Evolutionary conservation across 2,113 vertebrate species (phyloP).

Genomic region (Elephantulus edwardii): DNA sequence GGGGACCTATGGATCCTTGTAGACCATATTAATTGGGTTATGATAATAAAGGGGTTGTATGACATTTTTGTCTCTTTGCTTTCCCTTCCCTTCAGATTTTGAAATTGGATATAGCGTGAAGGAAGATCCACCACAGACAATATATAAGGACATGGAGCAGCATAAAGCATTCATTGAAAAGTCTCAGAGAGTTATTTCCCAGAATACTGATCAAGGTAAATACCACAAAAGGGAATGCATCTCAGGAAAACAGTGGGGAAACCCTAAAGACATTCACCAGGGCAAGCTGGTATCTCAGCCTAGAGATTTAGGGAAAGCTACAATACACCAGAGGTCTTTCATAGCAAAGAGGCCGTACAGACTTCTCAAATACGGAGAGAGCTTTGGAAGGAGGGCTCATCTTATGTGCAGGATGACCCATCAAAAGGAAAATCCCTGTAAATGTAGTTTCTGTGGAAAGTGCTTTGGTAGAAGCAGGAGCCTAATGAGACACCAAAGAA

Average conservation of each 20-base stretch:
- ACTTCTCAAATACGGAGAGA: conserved; percentile 73
- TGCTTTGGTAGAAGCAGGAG: conserved; percentile 76
- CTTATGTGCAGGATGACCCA: conserved; percentile 68
- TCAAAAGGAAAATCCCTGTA: conserved; percentile 76
- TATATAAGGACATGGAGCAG: conserved; percentile 58
- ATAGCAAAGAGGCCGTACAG: conserved; percentile 65
- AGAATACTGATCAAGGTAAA: conserved; percentile 50
- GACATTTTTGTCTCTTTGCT: conserved; percentile 33
- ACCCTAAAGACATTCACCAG: conserved; percentile 57
- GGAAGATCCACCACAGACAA: conserved; percentile 40
- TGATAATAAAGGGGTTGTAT: not conserved
- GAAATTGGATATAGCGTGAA: conserved; percentile 53
- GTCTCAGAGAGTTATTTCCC: conserved; percentile 40
- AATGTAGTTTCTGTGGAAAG: conserved; percentile 75
- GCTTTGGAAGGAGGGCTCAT: conserved; percentile 63
- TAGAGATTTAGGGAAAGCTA: conserved; percentile 61
- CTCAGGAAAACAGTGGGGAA: conserved; percentile 71
- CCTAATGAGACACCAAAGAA: conserved; percentile 79
- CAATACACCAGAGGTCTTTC: conserved; percentile 55
- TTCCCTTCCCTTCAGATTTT: conserved; percentile 64
- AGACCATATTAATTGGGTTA: not conserved
- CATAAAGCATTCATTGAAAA: conserved; percentile 49
- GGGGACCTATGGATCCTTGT: not conserved
- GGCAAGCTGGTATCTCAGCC: conserved; percentile 60
- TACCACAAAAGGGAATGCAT: conserved; percentile 37